phyloP scores from a whole-genome alignment of 2,113 vertebrate species.

The Oryzias woworae region DNA sequence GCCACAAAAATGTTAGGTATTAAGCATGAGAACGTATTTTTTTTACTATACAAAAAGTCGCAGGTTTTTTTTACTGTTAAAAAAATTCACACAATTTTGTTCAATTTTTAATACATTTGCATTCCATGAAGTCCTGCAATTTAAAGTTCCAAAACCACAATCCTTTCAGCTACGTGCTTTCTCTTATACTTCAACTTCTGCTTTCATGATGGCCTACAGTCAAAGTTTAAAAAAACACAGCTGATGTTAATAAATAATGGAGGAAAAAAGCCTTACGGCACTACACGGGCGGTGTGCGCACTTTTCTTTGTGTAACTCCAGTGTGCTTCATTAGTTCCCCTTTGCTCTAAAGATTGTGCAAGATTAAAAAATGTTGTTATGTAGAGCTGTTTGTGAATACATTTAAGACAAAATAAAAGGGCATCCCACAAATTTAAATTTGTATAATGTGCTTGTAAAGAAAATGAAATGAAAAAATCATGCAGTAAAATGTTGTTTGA shows the following conservation, averaged over 20 bases:
- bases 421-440: background rate
- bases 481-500: no score
- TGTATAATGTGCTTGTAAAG: no score
- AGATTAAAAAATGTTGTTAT: background rate
- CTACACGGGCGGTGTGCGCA: slow-evolving; percentile 8
- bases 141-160: background rate
- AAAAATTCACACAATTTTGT: no score
- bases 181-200: background rate
- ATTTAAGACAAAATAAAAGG: background rate
- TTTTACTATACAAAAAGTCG: no score
- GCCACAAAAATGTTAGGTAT: no score
- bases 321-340: slow-evolving; percentile 7
- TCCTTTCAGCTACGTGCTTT: background rate
- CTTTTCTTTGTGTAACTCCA: slow-evolving; percentile 7
- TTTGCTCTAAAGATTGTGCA: slow-evolving; percentile 2
- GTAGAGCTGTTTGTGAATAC: background rate
- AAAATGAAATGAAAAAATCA: no score
- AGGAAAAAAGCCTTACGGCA: slow-evolving; percentile 11
- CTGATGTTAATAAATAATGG: slow-evolving; percentile 45
- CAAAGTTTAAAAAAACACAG: slow-evolving; percentile 28
- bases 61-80: no score
- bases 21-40: no score
- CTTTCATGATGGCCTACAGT: slow-evolving; percentile 27
- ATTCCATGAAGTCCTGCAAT: background rate
- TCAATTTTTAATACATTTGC: no score